Conservation (phyloP, 2,113 vertebrate genomes). For the Vulpes vulpes region DNA sequence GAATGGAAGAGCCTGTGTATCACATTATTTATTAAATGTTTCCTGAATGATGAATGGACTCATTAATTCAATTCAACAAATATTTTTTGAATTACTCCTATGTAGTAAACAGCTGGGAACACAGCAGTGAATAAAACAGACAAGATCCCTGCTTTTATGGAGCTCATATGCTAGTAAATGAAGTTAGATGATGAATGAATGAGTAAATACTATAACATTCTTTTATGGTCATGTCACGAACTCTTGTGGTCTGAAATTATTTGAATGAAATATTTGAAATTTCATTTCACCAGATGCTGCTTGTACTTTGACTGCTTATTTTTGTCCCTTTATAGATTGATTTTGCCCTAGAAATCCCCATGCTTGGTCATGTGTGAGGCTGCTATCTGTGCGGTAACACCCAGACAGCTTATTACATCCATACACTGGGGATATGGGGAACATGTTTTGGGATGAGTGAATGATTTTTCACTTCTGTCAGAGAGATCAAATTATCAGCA, state of each 20-base stretch:
- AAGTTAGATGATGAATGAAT: slow-evolving; percentile 50
- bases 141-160: neutral
- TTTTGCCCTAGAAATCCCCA: slow-evolving; percentile 16
- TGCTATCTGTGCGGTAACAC: neutral
- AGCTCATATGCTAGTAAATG: neutral
- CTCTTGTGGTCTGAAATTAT: slow-evolving; percentile 64
- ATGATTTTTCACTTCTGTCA: slow-evolving; percentile 77
- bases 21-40: neutral
- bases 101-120: neutral
- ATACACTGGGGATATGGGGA: neutral
- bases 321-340: neutral
- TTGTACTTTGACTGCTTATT: slow-evolving; percentile 4
- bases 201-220: slow-evolving; percentile 54
- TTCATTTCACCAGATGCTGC: slow-evolving; percentile 55
- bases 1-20: neutral
- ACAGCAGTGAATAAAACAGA: neutral
- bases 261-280: slow-evolving; percentile 72
- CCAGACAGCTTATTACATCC: neutral
- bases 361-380: neutral
- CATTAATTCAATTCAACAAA: slow-evolving; percentile 29
- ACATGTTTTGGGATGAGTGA: slow-evolving; percentile 67
- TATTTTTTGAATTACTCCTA: slow-evolving; percentile 4
- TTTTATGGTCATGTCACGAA: slow-evolving; percentile 24
- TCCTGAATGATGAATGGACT: neutral
- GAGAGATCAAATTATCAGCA: slow-evolving; percentile 81